Conservation (phyloP, 2,797 vertebrate species). For the Octomys mimax region DNA sequence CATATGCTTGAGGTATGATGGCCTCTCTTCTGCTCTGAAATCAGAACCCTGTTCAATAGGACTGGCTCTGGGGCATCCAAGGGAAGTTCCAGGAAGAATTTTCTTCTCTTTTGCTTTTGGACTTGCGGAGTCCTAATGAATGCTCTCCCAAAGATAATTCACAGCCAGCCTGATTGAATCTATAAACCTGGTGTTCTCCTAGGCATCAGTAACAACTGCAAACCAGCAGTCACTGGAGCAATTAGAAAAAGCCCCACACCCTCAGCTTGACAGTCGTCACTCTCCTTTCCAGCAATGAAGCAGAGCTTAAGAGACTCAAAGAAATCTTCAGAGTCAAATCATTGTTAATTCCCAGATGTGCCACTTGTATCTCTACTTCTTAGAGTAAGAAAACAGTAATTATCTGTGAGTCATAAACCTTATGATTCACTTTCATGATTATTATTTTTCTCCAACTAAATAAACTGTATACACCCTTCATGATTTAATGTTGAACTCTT, state of each 20-base stretch:
- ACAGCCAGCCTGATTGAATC: not conserved
- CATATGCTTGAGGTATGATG: not conserved
- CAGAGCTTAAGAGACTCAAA: conserved; percentile 32
- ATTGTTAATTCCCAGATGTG: not conserved
- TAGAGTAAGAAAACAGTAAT: conserved; percentile 65
- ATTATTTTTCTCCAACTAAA: conserved; percentile 73
- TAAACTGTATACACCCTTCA: conserved; percentile 56
- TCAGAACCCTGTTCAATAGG: conserved; percentile 8
- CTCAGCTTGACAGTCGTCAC: not conserved
- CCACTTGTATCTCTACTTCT: conserved; percentile 23
- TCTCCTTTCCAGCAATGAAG: conserved; percentile 19
- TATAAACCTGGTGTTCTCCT: not conserved
- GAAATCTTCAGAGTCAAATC: not conserved
- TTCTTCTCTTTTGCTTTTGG: not conserved
- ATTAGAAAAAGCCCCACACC: not conserved
- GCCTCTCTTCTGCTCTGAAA: conserved; percentile 10
- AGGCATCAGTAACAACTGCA: not conserved
- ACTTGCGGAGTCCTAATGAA: not conserved
- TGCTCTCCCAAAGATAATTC: conserved; percentile 43
- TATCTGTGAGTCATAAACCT: conserved; percentile 67
- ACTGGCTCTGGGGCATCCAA: not conserved
- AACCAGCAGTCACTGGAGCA: not conserved
- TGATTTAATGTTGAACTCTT: conserved; percentile 68
- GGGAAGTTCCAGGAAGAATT: conserved; percentile 10
- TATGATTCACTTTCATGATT: conserved; percentile 60